Conservation (phyloP, 2,113 vertebrate genomes). For the Numenius arquata region DNA sequence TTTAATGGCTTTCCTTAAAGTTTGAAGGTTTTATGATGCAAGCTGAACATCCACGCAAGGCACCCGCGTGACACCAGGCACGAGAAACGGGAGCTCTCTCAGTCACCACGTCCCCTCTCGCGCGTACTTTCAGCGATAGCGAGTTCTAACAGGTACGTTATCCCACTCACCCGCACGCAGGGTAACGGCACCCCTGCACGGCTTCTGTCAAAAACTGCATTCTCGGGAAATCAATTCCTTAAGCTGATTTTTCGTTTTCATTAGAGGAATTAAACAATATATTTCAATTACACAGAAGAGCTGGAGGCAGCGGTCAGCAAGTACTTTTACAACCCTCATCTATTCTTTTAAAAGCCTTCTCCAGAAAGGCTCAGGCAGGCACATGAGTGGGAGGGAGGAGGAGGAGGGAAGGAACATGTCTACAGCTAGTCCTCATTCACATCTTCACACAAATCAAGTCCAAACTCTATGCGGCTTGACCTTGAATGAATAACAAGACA, state of each 20-base stretch:
- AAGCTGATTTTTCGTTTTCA: background rate
- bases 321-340: background rate
- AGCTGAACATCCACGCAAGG: background rate
- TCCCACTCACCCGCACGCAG: accelerated
- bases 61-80: background rate
- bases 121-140: background rate
- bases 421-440: background rate
- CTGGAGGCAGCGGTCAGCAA: background rate
- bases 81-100: background rate
- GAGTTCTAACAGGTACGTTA: background rate
- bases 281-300: background rate
- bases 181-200: background rate
- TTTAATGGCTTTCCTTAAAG: background rate
- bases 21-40: background rate
- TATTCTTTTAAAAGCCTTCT: background rate
- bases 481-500: background rate
- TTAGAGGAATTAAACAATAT: background rate
- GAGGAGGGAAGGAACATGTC: background rate
- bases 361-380: background rate
- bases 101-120: background rate
- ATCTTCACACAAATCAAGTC: constrained; percentile 2
- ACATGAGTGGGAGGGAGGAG: background rate
- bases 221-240: background rate
- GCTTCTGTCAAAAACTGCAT: background rate
- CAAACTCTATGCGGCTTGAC: background rate